Base-by-base conservation (phyloP, 2,888 invertebrate genomes). In the Entomobrya proxima region DNA sequence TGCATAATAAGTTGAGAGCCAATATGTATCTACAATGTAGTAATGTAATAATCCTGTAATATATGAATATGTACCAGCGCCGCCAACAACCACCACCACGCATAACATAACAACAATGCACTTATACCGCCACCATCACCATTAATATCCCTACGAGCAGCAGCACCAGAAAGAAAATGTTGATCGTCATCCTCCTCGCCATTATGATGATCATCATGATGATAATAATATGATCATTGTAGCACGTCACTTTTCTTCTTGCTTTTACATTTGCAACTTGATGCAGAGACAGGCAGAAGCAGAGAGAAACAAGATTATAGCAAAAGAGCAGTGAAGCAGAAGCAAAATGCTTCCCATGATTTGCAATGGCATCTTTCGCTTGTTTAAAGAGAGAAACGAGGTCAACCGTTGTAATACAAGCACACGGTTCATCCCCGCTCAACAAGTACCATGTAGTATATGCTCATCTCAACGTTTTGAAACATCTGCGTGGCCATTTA, bases 371-470 rank as follows among this genome's bases (percentile, higher is more conserved):
- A 79, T 85, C 78, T 80, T 67, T 85, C 76, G 37, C 79, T 79
- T 74, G 79, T 85, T 74, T 81, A 69, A 69, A 37, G 75, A 50
- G 52, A 83, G 80, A 85, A 85, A 85, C 85, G 85, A 85, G 85
- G 85, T 85, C 85, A 85, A 85, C 85, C 85, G 85, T 85, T 85
- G 85, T 75, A 80, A 75, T 75, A 75, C 85, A 85, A 85, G 85
- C 79, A n/a, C n/a, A 85, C 74, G 85, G 85, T 79, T 78, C 79
- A 85, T 85, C 55, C 67, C 74, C 80, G 76, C 82, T 61, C 82
- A 85, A 80, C 85, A 85, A 85, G 76, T 79, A 79, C 75, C n/a
- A 55, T 27, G n/a, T 7, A 15, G 3, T 47, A 9, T 13, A 47
- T 52, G 52, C 74, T 75, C 72, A 4, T 55, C 35, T 75, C 74